Evolutionary conservation across 2,797 vertebrate genomes (phyloP).

Genomic region (Sciurus vulgaris): DNA sequence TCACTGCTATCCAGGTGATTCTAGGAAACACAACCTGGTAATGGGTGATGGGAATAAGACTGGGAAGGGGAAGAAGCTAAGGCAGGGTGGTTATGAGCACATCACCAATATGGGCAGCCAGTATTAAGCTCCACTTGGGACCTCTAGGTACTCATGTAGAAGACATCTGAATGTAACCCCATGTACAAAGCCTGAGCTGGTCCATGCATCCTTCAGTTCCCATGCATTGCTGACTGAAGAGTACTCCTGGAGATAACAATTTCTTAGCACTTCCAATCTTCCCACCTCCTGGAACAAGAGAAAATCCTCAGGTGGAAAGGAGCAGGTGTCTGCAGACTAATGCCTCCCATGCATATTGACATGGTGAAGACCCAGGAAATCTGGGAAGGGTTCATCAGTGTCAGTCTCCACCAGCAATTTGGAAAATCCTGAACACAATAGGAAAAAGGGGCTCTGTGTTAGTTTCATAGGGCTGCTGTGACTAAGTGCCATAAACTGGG

Average conservation of each 20-base stretch:
- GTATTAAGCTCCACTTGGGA: neutral
- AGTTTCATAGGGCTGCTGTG: neutral
- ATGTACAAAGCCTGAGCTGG: neutral
- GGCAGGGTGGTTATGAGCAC: neutral
- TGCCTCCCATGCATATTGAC: rapidly evolving
- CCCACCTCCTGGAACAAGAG: neutral
- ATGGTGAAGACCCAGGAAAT: neutral
- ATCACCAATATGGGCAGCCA: neutral
- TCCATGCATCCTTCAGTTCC: neutral
- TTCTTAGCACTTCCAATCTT: neutral
- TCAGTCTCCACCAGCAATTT: neutral
- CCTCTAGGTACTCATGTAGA: neutral
- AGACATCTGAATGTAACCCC: too few relatives aligned
- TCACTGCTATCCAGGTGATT: too few relatives aligned
- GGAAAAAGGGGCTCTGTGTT: neutral
- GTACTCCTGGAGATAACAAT: neutral
- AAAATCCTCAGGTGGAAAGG: neutral
- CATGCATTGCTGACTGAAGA: too few relatives aligned
- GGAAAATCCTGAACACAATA: neutral
- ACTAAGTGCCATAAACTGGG: neutral
- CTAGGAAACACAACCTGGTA: neutral
- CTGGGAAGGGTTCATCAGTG: neutral
- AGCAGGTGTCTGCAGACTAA: neutral
- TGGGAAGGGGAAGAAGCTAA: neutral
- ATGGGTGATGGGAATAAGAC: neutral